Conservation (phyloP, 2,113 vertebrate species). For the Nothobranchius furzeri region DNA sequence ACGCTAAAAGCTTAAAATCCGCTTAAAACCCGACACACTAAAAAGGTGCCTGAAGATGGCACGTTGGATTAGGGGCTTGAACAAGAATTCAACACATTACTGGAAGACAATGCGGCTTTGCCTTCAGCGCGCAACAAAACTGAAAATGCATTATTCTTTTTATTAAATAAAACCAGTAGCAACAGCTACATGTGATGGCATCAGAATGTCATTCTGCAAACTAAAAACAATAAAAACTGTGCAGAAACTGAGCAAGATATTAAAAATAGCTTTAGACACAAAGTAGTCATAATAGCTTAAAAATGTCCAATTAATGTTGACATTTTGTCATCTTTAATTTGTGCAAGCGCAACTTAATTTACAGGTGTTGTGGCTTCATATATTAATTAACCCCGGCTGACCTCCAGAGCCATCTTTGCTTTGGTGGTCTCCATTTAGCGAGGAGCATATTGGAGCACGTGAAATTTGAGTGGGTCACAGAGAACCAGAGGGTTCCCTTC, state of each 20-base stretch:
- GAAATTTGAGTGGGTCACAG: constrained; percentile 32
- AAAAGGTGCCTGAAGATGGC: constrained; percentile 1
- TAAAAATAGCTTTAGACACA: rapidly evolving
- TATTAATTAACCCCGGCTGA: constrained; percentile 31
- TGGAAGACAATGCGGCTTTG: neutral
- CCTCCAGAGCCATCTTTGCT: constrained; percentile 16
- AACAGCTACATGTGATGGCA: neutral
- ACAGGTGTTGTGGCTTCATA: neutral
- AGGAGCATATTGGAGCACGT: constrained; percentile 26
- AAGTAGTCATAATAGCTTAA: neutral
- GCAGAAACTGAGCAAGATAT: neutral
- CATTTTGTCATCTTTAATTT: neutral
- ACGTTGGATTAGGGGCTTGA: neutral
- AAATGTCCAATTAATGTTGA: neutral
- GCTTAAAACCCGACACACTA: constrained; percentile 1
- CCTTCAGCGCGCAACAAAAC: neutral
- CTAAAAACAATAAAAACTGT: neutral
- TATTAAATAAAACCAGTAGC: neutral
- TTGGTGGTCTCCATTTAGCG: constrained; percentile 18
- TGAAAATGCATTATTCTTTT: neutral
- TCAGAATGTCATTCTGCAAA: neutral
- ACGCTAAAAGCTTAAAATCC: neutral
- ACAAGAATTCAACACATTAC: neutral
- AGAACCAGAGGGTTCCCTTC: constrained; percentile 39
- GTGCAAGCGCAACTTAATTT: neutral